Evolutionary conservation across 2,888 invertebrate species (phyloP), one percentile per base, ranked within the genome.

Genomic region (Galerucella pusilla): DNA sequence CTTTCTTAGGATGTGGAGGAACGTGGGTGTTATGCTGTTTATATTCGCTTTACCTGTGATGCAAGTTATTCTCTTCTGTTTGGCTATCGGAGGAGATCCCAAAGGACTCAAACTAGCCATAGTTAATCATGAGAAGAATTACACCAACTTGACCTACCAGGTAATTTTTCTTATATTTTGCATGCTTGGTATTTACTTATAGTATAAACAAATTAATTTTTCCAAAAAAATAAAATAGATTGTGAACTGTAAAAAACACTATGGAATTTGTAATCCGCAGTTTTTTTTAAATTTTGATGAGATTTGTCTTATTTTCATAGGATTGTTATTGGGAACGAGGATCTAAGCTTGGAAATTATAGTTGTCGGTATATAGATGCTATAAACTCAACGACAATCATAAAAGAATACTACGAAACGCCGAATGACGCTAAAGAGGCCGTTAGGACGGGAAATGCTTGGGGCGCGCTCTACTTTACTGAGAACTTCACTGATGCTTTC

Each of bases 11-110:
- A 96, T 96, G 95, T 96, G 96, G 96, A 90, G 96, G 67, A 96
- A 96, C 88, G 95, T 96, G 77, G 96, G 96, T 61, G 95, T 97
- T 77, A 95, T 97, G 94, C 89, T 97, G 84, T 97, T 97, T 88
- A 96, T 97, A 84, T 97, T 97, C 87, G 95, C 96, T 52, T 88
- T 97, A 83, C 97, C 97, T n/a, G 95, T 84, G 25, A 94, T 97
- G 92, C 96, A 97, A 89, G 96, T 97, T 77, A 95, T 97, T 73
- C 91, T 97, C 74, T 97, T 97, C 90, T 97, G 97, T 86, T 88
- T 97, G 86, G 97, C 97, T 75, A 97, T 96, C 80, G 96, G 96
- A 67, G 90, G 96, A 42, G 96, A 96, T 86, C 96, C 96, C 0
- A 93, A 92, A 74, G 95, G 94, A 67, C 90, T 97, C 4, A 93